A percentile compares a stretch with the other conserved stretches of the same genome.
phyloP scores from a whole-genome alignment of 2,113 vertebrate genomes.

The Carettochelys insculpta region DNA sequence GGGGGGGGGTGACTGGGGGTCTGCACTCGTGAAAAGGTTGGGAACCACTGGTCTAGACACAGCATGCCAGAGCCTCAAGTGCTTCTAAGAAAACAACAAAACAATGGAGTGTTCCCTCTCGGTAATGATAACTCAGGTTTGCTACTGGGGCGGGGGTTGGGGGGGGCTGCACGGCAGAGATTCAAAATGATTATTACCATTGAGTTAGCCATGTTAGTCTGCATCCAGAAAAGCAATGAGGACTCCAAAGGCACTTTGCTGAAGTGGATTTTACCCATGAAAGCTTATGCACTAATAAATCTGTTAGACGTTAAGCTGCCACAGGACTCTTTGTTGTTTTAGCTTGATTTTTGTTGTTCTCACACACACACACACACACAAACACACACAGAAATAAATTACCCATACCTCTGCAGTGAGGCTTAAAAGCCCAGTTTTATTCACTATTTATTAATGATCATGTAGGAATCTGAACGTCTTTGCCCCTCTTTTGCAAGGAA shows the following conservation, averaged over 20 bases:
- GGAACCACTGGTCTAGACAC: too few relatives aligned
- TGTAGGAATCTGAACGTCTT: rapidly evolving
- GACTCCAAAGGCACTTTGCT: too few relatives aligned
- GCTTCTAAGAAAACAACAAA: neutral
- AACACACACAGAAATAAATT: slow-evolving; percentile 7
- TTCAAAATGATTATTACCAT: neutral
- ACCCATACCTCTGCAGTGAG: neutral
- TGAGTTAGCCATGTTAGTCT: too few relatives aligned
- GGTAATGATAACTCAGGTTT: neutral
- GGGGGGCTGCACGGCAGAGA: neutral
- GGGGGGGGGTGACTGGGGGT: too few relatives aligned
- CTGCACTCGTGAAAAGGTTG: too few relatives aligned
- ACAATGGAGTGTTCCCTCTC: neutral
- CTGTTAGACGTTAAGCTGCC: too few relatives aligned
- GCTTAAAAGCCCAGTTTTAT: neutral
- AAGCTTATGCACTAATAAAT: too few relatives aligned
- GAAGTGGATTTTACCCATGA: too few relatives aligned
- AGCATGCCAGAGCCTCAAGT: rapidly evolving
- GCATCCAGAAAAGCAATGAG: too few relatives aligned
- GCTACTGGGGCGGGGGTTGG: rapidly evolving
- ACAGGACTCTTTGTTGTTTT: too few relatives aligned
- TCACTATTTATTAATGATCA: neutral
- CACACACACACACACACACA: neutral
- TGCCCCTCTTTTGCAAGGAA: neutral
- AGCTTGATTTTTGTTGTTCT: too few relatives aligned